Base-by-base conservation (phyloP, 1,140 invertebrate species). In the Drosophila biarmipes region DNA sequence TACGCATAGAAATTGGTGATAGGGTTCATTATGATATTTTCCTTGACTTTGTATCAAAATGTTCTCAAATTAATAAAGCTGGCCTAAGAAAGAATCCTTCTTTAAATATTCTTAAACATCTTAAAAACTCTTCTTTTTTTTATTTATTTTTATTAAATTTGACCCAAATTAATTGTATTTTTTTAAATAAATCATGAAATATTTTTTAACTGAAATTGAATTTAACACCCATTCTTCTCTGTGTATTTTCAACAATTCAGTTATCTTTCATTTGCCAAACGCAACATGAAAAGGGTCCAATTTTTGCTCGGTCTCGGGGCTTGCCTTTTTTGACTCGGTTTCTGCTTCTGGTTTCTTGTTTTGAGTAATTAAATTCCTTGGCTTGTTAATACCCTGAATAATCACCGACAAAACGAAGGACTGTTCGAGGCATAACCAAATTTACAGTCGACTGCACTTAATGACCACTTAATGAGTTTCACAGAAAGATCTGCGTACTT, bases 381-480 rank as follows among this genome's bases (percentile, higher is more conserved):
- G 46, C 68, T 51, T 58, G 66, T 59, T 72, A 72, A 72, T 72
- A 51, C 74, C 49, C 49, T 61, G 64, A 52, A 59, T 72, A 72
- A 72, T 71, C 68, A 72, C 37, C 24, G 45, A 8, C 29, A 45
- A 43, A 31, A 59, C 42, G 40, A 57, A 53, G 73, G 59, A 43
- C 63, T 53, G 21, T 66, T 59, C 34, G 40, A 43, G 35, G 35
- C 54, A 73, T 81, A 82, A 67, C 67, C 55, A 63, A 63, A 73
- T 63, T 81, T 48, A 51, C 79, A 78, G 74, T 64, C 48, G 79
- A 82, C 69, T 72, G 74, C 53, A 57, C 46, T 54, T 82, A 84
- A 82, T 68, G 79, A 74, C 73, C 69, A 31, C 69, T 67, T 81
- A 82, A 82, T 82, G 80, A 71, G 45, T 62, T 80, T 54, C 68